Percentiles rank a stretch among this genome's conserved stretches.
Conservation (phyloP, 2,113 vertebrate genomes). For the Boulengerochromis microlepis region DNA sequence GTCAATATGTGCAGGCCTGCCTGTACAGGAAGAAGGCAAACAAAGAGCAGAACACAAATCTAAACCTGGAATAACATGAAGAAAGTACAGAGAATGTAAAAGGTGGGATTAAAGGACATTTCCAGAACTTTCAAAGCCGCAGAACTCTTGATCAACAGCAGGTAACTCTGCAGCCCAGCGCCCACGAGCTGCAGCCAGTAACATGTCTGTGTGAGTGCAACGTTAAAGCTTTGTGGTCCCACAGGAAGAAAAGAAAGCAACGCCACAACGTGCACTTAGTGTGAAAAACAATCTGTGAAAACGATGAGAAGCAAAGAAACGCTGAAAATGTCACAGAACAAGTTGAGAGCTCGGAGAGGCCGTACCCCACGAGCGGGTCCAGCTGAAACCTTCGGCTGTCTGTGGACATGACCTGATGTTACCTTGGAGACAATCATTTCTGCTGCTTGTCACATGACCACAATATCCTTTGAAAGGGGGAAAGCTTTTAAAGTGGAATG, state of each 20-base stretch:
- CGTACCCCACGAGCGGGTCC: neutral
- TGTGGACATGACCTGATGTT: neutral
- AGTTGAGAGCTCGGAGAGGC: neutral
- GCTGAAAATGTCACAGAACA: neutral
- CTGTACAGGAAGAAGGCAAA: constrained; percentile 67
- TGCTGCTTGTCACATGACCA: neutral
- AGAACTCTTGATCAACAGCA: neutral
- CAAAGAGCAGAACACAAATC: constrained; percentile 6
- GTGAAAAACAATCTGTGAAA: neutral
- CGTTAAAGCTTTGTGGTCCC: constrained; percentile 10
- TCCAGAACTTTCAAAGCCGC: neutral
- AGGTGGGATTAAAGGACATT: neutral
- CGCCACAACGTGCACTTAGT: neutral
- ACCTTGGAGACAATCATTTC: neutral
- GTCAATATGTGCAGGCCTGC: constrained; percentile 72
- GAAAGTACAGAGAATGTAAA: neutral
- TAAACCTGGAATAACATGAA: constrained; percentile 7
- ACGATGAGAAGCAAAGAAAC: neutral
- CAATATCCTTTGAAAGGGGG: neutral
- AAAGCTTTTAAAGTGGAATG: neutral
- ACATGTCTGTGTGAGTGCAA: neutral
- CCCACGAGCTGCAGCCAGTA: neutral
- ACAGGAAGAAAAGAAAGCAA: neutral
- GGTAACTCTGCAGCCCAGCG: neutral
- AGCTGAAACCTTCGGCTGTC: neutral